phyloP scores from a whole-genome alignment of 2,113 vertebrate species.

The Speoplatyrhinus poulsoni region DNA sequence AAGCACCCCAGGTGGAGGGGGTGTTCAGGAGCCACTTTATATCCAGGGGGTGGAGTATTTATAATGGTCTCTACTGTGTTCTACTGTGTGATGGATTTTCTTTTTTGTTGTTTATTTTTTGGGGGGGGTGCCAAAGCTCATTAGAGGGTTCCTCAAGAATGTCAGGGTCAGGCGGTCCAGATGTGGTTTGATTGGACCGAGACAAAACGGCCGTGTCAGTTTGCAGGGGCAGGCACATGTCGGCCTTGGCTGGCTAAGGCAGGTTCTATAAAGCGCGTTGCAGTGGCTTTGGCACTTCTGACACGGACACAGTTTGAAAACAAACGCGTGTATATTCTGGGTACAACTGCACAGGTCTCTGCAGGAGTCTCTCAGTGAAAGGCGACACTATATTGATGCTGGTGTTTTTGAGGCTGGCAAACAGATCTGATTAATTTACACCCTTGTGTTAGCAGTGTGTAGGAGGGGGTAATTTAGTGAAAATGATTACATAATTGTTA shows the following conservation, averaged over 20 bases:
- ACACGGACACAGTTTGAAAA: neutral
- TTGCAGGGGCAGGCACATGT: conserved; percentile 38
- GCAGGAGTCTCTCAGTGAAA: neutral
- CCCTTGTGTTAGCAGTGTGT: neutral
- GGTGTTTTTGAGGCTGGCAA: neutral
- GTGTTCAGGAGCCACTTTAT: conserved; percentile 1
- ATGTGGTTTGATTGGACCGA: conserved; percentile 55
- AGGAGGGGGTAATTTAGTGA: neutral
- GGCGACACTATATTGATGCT: neutral
- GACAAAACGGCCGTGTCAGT: neutral
- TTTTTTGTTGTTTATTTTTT: neutral
- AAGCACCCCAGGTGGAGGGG: conserved; percentile 32
- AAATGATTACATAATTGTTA: conserved; percentile 8
- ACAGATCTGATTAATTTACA: conserved; percentile 19
- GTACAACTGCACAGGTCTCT: neutral
- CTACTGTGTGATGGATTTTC: conserved; percentile 23
- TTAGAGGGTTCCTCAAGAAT: conserved; percentile 61
- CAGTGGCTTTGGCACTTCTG: neutral
- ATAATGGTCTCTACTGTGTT: conserved; percentile 50
- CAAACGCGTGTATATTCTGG: neutral
- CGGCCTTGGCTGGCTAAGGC: conserved; percentile 14
- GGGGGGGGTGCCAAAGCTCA: conserved; percentile 47
- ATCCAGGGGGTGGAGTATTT: conserved; percentile 44
- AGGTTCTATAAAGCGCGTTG: neutral
- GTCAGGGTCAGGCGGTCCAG: conserved; percentile 56